These are phyloP conservation scores for Gavia stellata DNA, from an alignment of 2,113 vertebrate genomes.

Conservation along the genomic window DNA sequence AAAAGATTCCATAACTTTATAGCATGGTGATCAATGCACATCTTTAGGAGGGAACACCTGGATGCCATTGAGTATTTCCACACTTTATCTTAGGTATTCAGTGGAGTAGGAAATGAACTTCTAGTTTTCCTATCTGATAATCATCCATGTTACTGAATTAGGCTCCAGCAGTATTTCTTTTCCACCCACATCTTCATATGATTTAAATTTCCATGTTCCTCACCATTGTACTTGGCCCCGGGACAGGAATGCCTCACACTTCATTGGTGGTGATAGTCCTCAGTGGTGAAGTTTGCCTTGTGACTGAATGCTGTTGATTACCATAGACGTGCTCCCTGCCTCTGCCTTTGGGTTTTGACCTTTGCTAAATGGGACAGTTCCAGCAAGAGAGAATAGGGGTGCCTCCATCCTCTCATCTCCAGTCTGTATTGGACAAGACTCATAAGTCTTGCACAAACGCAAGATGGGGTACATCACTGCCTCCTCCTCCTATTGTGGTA, in stretches of 20 bases:
- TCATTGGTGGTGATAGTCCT: background rate
- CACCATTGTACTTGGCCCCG: fast-evolving
- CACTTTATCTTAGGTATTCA: background rate
- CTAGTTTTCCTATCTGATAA: background rate
- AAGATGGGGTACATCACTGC: background rate
- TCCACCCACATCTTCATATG: background rate
- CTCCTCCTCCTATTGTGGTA: background rate
- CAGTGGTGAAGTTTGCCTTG: background rate
- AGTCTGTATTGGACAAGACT: background rate
- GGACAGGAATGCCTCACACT: background rate
- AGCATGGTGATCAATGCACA: background rate
- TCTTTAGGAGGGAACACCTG: background rate
- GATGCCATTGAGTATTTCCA: background rate
- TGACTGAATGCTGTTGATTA: background rate
- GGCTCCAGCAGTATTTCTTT: background rate
- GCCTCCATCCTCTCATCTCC: background rate
- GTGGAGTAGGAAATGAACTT: background rate
- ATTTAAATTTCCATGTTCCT: background rate
- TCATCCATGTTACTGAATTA: fast-evolving
- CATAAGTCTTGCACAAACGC: background rate
- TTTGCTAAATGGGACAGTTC: background rate
- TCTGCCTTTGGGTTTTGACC: background rate
- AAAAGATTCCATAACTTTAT: background rate
- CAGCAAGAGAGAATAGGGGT: background rate
- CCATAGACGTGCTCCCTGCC: background rate